These are phyloP conservation scores for Pentalonia nigronervosa DNA, from an alignment of 1,140 invertebrate species.

Conservation along the genomic window DNA sequence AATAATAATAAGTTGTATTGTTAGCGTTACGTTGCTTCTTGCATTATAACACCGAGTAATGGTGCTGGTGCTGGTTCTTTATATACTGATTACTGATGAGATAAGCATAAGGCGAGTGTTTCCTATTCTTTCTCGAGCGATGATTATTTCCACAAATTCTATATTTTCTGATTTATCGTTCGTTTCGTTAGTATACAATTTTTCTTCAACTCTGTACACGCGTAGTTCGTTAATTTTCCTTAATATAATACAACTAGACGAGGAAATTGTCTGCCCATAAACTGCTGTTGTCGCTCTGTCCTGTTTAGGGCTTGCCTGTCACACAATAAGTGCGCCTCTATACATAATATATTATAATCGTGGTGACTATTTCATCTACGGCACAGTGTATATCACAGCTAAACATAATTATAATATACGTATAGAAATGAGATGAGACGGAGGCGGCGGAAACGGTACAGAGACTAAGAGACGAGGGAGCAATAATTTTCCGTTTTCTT, in stretches of 20 bases:
- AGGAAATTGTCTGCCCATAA: neutral
- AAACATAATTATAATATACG: neutral
- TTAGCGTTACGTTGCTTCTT: neutral
- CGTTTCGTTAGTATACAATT: neutral
- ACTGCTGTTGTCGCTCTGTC: neutral
- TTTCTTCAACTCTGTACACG: neutral
- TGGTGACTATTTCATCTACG: neutral
- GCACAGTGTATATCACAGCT: too few relatives aligned
- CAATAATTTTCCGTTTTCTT: slow-evolving; percentile 49
- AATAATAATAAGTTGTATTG: neutral
- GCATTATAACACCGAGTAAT: too few relatives aligned
- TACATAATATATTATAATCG: neutral
- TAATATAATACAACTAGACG: neutral
- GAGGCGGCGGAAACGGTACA: slow-evolving; percentile 18
- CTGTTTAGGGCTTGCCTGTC: neutral
- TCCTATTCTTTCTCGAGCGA: neutral
- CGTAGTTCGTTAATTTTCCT: neutral
- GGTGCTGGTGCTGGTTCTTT: too few relatives aligned
- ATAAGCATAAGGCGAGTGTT: neutral
- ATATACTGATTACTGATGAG: neutral
- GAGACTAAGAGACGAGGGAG: slow-evolving; percentile 8
- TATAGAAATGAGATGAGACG: neutral
- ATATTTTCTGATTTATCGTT: neutral
- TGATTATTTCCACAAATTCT: neutral
- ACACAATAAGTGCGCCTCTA: neutral